Evolutionary conservation across 2,113 vertebrate genomes (phyloP).

Genomic region (Rhadina sibilatrix): DNA sequence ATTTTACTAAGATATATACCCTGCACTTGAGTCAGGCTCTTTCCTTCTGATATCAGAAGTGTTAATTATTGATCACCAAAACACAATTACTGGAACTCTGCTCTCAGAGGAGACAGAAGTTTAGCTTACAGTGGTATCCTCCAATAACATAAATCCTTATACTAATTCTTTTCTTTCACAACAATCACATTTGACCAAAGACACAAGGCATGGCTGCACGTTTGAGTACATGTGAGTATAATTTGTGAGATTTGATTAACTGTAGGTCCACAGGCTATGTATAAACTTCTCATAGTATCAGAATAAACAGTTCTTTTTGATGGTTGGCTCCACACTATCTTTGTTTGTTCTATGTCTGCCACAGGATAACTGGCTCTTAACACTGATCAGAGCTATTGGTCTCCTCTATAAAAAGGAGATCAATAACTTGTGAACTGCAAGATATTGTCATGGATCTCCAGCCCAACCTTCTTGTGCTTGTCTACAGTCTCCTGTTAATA

Average conservation of each 20-base stretch:
- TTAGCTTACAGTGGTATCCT: neutral
- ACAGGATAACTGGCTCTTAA: neutral
- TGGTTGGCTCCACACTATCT: neutral
- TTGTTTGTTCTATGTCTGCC: neutral
- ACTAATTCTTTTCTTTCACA: neutral
- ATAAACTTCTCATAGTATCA: neutral
- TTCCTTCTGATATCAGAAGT: neutral
- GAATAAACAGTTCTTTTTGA: neutral
- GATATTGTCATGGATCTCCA: neutral
- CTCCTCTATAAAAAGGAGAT: neutral
- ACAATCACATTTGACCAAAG: neutral
- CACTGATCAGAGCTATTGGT: neutral
- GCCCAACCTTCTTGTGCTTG: neutral
- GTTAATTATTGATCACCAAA: conserved; percentile 3
- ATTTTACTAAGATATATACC: neutral
- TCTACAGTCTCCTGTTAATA: neutral
- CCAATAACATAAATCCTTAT: neutral
- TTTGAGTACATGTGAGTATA: neutral
- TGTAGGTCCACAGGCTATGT: neutral
- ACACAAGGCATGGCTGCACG: rapidly evolving
- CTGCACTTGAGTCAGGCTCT: neutral
- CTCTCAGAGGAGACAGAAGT: neutral
- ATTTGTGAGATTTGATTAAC: neutral
- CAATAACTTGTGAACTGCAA: neutral
- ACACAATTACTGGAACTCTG: neutral